Evolutionary conservation across 2,797 vertebrate species (phyloP).

Genomic region (Mormyrus hasselquistii): DNA sequence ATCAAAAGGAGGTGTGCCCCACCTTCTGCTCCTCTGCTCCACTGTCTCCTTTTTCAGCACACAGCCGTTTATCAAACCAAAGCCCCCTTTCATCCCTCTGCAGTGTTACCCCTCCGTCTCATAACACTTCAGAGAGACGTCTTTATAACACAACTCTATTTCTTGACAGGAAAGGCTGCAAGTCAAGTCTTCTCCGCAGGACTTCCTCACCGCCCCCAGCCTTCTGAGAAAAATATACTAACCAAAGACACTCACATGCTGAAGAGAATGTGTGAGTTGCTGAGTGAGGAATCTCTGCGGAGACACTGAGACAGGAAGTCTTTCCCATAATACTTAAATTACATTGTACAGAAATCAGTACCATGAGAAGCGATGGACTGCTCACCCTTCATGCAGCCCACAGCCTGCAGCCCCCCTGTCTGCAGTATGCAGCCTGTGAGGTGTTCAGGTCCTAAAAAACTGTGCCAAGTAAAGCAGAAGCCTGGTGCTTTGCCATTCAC

Average conservation of each 20-base stretch:
- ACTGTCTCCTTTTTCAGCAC: constrained; percentile 33
- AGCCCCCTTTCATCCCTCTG: neutral
- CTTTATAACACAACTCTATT: constrained; percentile 22
- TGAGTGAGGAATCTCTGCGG: neutral
- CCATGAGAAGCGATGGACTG: neutral
- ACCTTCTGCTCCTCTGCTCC: constrained; percentile 28
- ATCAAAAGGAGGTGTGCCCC: constrained; percentile 4
- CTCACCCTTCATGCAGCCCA: neutral
- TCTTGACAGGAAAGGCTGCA: constrained; percentile 17
- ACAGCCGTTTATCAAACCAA: constrained; percentile 10
- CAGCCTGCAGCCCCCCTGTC: neutral
- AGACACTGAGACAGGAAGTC: neutral
- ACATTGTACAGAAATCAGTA: neutral
- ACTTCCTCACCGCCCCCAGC: neutral
- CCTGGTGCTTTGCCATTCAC: neutral
- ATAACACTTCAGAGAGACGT: neutral
- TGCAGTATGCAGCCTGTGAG: neutral
- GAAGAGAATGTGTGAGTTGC: neutral
- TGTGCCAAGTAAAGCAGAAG: neutral
- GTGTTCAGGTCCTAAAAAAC: neutral
- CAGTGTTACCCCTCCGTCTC: neutral
- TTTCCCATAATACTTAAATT: neutral
- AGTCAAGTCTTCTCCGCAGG: constrained; percentile 11
- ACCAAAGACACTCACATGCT: neutral
- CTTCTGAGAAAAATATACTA: neutral